Evolutionary conservation across 92 coral and sea anemone species (phyloP).

Genomic region (Heliopora coerulea): DNA sequence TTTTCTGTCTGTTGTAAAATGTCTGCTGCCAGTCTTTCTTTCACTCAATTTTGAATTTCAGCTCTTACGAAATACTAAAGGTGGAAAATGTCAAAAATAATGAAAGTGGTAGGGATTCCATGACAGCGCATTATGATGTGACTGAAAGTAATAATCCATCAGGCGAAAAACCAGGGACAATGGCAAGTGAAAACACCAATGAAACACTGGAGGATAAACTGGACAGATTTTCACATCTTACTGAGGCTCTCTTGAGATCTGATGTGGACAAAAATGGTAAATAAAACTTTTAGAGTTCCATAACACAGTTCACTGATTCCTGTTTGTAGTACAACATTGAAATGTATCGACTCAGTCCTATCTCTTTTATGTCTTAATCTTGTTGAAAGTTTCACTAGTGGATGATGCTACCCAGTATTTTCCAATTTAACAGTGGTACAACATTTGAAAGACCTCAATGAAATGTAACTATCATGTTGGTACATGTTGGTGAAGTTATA

Average conservation of each 20-base stretch:
- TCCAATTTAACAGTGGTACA: no score
- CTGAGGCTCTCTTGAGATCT: conserved; percentile 22
- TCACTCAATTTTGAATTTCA: not conserved
- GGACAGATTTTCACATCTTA: conserved; percentile 30
- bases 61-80: conserved; percentile 21
- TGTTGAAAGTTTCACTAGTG: no score
- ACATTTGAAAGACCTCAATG: no score
- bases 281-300: not conserved
- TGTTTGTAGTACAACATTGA: no score
- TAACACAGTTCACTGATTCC: no score
- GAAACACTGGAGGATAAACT: conserved; percentile 29
- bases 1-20: no score
- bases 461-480: no score
- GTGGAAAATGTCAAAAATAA: not conserved
- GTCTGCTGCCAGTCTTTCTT: not conserved
- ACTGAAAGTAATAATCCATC: not conserved
- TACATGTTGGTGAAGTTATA: no score
- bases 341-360: no score
- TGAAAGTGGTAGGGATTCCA: not conserved
- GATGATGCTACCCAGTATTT: no score
- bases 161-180: conserved; percentile 11
- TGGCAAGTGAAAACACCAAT: conserved; percentile 11
- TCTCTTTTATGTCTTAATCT: no score
- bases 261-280: conserved; percentile 27
- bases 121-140: not conserved